Percentiles rank a stretch among this genome's conserved stretches.
These are phyloP conservation scores for Lochmaea capreae DNA, from an alignment of 2,888 invertebrate species.

Conservation along the genomic window DNA sequence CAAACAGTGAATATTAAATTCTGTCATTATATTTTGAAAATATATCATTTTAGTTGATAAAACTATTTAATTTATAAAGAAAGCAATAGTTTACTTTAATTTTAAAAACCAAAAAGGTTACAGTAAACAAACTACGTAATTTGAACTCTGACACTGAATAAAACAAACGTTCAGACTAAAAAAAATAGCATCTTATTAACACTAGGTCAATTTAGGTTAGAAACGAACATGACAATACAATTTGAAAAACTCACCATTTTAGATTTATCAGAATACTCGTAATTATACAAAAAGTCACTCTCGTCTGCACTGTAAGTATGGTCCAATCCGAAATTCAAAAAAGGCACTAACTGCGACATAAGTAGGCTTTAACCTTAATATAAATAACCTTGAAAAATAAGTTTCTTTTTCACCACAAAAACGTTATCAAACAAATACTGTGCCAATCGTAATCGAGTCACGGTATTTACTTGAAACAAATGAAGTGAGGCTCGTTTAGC, in stretches of 20 bases:
- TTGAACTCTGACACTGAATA: not conserved
- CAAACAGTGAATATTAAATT: not conserved
- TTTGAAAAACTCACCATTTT: slow-evolving; percentile 58
- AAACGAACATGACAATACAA: not conserved
- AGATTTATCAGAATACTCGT: slow-evolving; percentile 49
- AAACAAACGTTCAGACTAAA: not conserved
- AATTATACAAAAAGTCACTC: slow-evolving; percentile 56
- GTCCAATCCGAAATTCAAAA: slow-evolving; percentile 63
- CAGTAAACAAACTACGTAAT: not conserved
- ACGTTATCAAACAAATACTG: slow-evolving; percentile 22
- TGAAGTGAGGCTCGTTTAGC: slow-evolving; percentile 37
- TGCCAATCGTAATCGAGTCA: slow-evolving; percentile 29
- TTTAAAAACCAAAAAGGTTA: too few relatives aligned
- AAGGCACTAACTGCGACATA: slow-evolving; percentile 76
- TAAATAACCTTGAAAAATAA: slow-evolving; percentile 13
- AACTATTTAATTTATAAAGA: too few relatives aligned
- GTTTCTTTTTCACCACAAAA: slow-evolving; percentile 21
- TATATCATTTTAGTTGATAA: too few relatives aligned
- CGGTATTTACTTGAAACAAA: slow-evolving; percentile 40
- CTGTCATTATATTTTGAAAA: too few relatives aligned
- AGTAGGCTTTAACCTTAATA: slow-evolving; percentile 58
- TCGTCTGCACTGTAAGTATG: slow-evolving; percentile 52
- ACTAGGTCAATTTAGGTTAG: not conserved
- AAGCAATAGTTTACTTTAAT: too few relatives aligned
- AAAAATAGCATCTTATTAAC: not conserved